These are phyloP conservation scores for Ephydatia muelleri DNA, from an alignment of 37 sponge, comb jelly and placozoan genomes.

Conservation along the genomic window DNA sequence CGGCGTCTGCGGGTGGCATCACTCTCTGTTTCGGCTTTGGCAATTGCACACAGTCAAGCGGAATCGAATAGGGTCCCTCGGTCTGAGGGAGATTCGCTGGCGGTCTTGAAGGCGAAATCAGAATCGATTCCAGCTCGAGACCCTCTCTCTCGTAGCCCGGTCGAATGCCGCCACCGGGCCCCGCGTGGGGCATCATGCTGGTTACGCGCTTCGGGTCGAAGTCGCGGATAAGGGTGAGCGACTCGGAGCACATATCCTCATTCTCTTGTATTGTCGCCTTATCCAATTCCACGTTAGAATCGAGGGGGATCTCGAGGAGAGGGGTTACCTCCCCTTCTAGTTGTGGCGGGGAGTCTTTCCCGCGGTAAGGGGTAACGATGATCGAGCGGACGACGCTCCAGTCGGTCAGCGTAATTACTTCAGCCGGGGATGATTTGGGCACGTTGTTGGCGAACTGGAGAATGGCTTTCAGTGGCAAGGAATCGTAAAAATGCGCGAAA, in stretches of 20 bases:
- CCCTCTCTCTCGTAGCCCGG: background rate
- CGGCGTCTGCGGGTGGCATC: background rate
- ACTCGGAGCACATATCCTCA: background rate
- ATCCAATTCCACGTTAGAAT: background rate
- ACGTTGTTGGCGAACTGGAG: background rate
- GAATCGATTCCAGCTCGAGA: background rate
- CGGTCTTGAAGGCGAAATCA: background rate
- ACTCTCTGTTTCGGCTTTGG: background rate
- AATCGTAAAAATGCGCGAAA: background rate
- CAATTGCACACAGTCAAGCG: background rate
- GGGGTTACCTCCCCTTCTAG: background rate
- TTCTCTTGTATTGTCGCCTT: background rate
- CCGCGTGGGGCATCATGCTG: background rate
- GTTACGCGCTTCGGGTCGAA: background rate
- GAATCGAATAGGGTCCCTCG: background rate
- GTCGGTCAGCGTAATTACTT: background rate
- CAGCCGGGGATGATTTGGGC: background rate
- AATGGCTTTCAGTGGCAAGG: background rate
- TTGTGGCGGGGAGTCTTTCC: background rate
- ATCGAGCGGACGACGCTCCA: background rate
- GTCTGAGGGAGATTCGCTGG: background rate
- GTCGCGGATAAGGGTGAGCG: background rate
- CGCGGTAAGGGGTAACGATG: background rate
- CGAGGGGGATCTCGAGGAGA: background rate
- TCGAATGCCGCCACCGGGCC: background rate